Conservation (phyloP, 1,140 invertebrate genomes). For the Phocides pigmalion region DNA sequence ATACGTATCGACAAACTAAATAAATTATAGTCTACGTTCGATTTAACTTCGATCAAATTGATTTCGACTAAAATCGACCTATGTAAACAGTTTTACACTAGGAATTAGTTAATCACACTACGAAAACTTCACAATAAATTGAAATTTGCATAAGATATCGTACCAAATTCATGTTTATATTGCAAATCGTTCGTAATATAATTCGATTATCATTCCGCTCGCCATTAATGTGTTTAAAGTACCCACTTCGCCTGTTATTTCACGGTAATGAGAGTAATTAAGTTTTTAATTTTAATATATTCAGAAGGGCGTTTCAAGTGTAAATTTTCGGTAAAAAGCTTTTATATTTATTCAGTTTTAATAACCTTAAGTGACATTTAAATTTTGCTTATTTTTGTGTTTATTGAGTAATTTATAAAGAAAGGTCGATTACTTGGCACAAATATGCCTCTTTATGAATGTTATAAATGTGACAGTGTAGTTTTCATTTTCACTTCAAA, state of each 20-base stretch:
- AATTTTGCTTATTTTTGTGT: no score
- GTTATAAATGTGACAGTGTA: no score
- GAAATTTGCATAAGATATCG: not conserved
- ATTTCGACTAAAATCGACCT: no score
- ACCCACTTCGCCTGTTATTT: slow-evolving; percentile 3
- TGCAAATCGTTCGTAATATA: not conserved
- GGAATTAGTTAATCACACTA: no score
- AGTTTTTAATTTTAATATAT: slow-evolving; percentile 1
- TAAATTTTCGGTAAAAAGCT: slow-evolving; percentile 34
- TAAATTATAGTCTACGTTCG: no score
- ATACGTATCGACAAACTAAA: no score
- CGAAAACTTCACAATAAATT: not conserved
- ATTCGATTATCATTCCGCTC: not conserved
- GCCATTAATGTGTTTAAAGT: not conserved
- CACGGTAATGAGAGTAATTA: not conserved
- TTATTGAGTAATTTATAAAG: no score
- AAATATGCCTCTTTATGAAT: no score
- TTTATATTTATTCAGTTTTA: not conserved
- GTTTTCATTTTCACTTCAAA: no score
- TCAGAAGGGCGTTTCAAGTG: not conserved
- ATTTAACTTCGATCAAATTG: no score
- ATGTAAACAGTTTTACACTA: no score
- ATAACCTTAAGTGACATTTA: not conserved
- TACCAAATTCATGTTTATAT: not conserved
- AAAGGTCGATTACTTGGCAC: no score